Percentiles rank a stretch among this genome's conserved stretches.
phyloP scores from a whole-genome alignment of 2,797 vertebrate genomes.

The Huso huso region DNA sequence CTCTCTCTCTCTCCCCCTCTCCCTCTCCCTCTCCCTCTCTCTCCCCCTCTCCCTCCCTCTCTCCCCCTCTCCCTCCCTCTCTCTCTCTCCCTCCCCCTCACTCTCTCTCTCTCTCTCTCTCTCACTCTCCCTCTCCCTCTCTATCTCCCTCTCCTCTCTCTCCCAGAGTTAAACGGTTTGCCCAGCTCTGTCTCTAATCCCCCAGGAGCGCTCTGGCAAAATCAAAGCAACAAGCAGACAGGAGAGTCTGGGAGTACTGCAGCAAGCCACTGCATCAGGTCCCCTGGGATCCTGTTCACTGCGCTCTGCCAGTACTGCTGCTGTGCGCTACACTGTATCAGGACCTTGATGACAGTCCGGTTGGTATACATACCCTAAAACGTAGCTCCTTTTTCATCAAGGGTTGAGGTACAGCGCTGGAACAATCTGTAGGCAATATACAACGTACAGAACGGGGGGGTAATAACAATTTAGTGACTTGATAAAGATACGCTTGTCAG shows the following conservation, averaged over 20 bases:
- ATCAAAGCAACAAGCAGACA: constrained; percentile 1
- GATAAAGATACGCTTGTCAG: too few relatives aligned
- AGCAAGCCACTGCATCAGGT: constrained; percentile 4
- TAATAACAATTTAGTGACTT: too few relatives aligned
- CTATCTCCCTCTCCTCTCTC: constrained; percentile 14
- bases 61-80: not conserved
- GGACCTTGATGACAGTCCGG: too few relatives aligned
- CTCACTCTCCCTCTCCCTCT: not conserved
- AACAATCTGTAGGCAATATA: too few relatives aligned
- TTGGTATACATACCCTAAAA: too few relatives aligned
- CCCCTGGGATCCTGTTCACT: not conserved
- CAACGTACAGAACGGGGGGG: too few relatives aligned
- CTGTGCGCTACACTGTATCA: too few relatives aligned
- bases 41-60: constrained; percentile 9
- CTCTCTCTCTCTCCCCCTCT: constrained; percentile 1
- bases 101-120: not conserved
- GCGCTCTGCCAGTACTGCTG: constrained; percentile 20
- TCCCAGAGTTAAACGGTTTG: constrained; percentile 18
- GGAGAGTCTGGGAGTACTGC: not conserved
- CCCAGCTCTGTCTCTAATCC: constrained; percentile 50
- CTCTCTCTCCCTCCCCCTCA: constrained; percentile 1
- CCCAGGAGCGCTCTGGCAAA: constrained; percentile 2
- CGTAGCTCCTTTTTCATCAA: too few relatives aligned
- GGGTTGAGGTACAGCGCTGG: too few relatives aligned
- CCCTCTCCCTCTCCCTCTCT: not conserved